Conservation (phyloP, 2,888 invertebrate genomes). For the Hemicrepidius hirtus region DNA sequence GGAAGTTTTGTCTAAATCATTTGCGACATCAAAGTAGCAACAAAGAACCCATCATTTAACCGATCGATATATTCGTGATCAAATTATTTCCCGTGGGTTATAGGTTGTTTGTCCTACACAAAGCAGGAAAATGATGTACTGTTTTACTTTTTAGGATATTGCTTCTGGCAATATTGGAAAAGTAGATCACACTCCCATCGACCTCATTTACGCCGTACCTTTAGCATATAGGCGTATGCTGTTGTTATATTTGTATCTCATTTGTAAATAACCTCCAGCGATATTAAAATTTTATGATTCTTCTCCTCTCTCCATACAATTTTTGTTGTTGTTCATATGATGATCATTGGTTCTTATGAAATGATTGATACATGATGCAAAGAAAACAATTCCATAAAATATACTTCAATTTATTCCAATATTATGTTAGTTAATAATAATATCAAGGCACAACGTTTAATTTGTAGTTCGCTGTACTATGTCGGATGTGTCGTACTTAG, state of each 20-base stretch:
- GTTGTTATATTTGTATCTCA: slow-evolving; percentile 6
- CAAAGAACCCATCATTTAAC: slow-evolving; percentile 1
- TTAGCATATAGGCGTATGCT: neutral
- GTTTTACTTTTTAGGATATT: slow-evolving; percentile 24
- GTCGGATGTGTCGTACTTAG: neutral
- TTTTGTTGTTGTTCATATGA: neutral
- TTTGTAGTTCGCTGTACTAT: no score
- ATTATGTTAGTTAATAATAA: no score
- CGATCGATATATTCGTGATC: slow-evolving; percentile 24
- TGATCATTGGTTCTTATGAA: neutral
- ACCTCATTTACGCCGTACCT: slow-evolving; percentile 17
- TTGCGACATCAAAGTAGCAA: neutral
- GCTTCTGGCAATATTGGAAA: slow-evolving; percentile 21
- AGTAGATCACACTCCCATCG: slow-evolving; percentile 17
- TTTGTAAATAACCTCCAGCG: slow-evolving; percentile 5
- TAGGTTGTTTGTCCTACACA: slow-evolving; percentile 14
- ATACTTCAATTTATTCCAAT: no score
- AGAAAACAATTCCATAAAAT: neutral
- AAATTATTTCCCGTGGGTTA: slow-evolving; percentile 23
- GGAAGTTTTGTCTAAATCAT: no score
- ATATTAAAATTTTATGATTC: slow-evolving; percentile 1
- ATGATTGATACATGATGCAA: no score
- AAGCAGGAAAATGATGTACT: slow-evolving; percentile 17
- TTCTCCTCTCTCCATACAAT: neutral
- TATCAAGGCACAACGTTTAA: no score